These are phyloP conservation scores for Poliocrania exsul DNA, from an alignment of 2,797 vertebrate species.

Conservation along the genomic window DNA sequence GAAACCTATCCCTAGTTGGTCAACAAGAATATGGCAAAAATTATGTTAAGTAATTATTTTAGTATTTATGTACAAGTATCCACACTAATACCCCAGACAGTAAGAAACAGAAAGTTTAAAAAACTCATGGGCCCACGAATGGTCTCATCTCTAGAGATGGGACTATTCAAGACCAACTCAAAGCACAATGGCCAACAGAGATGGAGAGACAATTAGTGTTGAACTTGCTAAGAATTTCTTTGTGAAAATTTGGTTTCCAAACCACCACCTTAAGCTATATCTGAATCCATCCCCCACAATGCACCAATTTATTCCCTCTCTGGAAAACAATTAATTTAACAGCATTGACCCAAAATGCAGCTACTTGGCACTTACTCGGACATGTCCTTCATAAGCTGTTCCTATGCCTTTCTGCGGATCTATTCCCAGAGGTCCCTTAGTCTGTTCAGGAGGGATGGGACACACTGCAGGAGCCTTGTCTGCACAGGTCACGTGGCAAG, in stretches of 20 bases:
- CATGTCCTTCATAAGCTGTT: conserved; percentile 94
- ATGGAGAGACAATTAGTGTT: not conserved
- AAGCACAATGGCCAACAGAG: not conserved
- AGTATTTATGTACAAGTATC: not conserved
- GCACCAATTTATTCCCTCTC: not conserved
- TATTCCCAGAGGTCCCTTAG: conserved; percentile 94
- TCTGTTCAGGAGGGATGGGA: conserved; percentile 95
- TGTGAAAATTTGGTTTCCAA: not conserved
- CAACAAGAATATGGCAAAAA: not conserved
- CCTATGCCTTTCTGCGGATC: conserved; percentile 97
- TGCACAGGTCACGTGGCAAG: conserved; percentile 97
- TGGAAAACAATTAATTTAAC: not conserved
- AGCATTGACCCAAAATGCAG: not conserved
- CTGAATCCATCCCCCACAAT: not conserved
- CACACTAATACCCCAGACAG: not conserved
- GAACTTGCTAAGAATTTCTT: not conserved
- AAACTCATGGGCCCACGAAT: not conserved
- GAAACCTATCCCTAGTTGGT: accelerated
- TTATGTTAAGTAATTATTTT: accelerated
- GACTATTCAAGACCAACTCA: not conserved
- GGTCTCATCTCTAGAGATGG: not conserved
- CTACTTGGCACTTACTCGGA: conserved; percentile 84
- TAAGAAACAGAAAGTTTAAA: not conserved
- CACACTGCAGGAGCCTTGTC: conserved; percentile 96
- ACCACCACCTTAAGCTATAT: not conserved